Percentiles rank a stretch among this genome's conserved stretches.
These are phyloP conservation scores for Pao palembangensis DNA, from an alignment of 2,113 vertebrate genomes.

Conservation along the genomic window DNA sequence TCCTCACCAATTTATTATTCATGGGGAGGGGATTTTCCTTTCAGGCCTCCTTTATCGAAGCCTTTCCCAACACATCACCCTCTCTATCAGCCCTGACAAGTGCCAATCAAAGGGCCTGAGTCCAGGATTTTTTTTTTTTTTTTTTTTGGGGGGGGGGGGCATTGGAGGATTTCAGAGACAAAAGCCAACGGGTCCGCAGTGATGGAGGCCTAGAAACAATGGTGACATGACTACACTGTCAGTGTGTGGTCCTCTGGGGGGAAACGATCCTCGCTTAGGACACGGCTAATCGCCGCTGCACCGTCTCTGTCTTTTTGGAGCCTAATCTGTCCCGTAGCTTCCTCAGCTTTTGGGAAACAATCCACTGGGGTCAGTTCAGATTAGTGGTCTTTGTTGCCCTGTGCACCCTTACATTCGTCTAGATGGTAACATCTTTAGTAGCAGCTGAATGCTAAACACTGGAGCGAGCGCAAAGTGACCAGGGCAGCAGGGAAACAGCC, in stretches of 20 bases:
- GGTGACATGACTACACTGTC: slow-evolving; percentile 79
- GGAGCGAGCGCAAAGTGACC: slow-evolving; percentile 35
- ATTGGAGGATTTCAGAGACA: slow-evolving; percentile 71
- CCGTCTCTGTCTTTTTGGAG: slow-evolving; percentile 77
- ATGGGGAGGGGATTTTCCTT: slow-evolving; percentile 82
- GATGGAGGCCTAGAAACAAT: slow-evolving; percentile 78
- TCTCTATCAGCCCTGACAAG: slow-evolving; percentile 91
- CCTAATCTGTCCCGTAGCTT: slow-evolving; percentile 86
- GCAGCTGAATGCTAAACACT: slow-evolving; percentile 84
- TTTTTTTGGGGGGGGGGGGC: slow-evolving; percentile 28
- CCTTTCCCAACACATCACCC: slow-evolving; percentile 80
- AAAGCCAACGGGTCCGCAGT: slow-evolving; percentile 59
- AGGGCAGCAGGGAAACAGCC: slow-evolving; percentile 48
- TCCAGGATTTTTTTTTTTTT: slow-evolving; percentile 58
- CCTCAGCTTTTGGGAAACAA: slow-evolving; percentile 82
- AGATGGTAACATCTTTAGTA: slow-evolving; percentile 87
- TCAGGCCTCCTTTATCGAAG: slow-evolving; percentile 73
- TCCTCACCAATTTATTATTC: slow-evolving; percentile 77
- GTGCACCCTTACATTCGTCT: slow-evolving; percentile 82
- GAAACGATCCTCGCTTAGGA: slow-evolving; percentile 75
- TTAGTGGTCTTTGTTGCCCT: slow-evolving; percentile 85
- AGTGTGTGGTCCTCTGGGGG: slow-evolving; percentile 91
- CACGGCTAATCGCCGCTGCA: slow-evolving; percentile 87
- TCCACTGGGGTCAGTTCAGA: slow-evolving; percentile 84
- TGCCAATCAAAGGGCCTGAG: slow-evolving; percentile 89